Base-by-base conservation (phyloP, 2,888 invertebrate species). In the Drosophila quinaria region DNA sequence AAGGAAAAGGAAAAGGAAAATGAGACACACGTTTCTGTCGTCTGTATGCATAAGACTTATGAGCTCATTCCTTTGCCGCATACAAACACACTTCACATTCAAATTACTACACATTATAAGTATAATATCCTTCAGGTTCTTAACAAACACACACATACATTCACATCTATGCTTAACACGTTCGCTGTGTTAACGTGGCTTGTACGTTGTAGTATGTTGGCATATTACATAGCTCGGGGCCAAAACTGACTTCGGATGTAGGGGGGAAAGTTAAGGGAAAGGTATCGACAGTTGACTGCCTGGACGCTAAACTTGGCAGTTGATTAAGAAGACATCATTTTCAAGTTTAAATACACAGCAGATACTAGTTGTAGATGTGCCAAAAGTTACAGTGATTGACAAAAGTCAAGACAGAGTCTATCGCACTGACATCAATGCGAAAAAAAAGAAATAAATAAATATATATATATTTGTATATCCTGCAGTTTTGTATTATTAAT, bases 31-130 rank as follows among this genome's bases (percentile, higher is more conserved):
- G 76, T 66, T 46, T 35, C 25, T 54, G 69, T 61, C 63, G 61
- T 60, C 69, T 77, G 67, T 80, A 68, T 76, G 33, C 33, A 22
- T 22, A 70, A 69, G 85, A 68, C 77, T 86, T 79, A 89, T 81
- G 80, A 90, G 90, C 90, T 74, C 85, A 72, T 78, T 70, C 74
- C 78, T 71, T 74, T 74, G 80, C 74, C 74, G 70, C 87, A 80
- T 85, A 44, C 39, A 39, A 4, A 39, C 15, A 44, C 44, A 35
- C 56, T 90, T 89, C 81, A 90, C 89, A 88, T 88, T 90, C 89
- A 88, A 88, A 90, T 90, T 90, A 88, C 87, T 75, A 78, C 78
- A 89, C 82, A 89, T 89, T 89, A 89, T 78, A 75, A 35, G 56
- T 17, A 56, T 78, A 84, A 89, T 84, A 90, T 89, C 81, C 89